Base-by-base conservation (phyloP, 2,797 vertebrate species). In the Cyclura pinguis region DNA sequence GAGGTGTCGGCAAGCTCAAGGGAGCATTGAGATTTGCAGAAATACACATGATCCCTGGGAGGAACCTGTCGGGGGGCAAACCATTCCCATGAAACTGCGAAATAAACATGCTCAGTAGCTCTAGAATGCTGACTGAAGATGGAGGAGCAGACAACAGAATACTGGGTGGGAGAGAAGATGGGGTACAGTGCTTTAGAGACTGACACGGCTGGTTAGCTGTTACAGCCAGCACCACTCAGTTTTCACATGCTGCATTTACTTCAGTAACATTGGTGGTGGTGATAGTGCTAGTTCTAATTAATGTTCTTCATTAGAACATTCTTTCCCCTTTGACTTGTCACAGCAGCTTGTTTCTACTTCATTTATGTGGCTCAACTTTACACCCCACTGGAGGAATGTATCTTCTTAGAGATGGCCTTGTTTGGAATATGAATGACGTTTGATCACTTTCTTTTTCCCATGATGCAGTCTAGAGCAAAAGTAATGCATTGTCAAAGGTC, bases 351-450 rank as follows among this genome's bases (percentile, higher is more conserved):
- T 80, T 80, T 80, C 35, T 7, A 13, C 22, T 42, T 78, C 16
- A 6, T 72, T 84, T 62, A 1, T 5, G 1, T 73, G 92, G 80
- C 93, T 89, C 88, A 89, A 93, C n/a, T 92, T 94, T 92, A 91
- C 93, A 80, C 18, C 69, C 59, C 82, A 92, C 94, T 76, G 93
- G 92, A 92, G 80, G 85, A 2, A 88, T 84, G 80, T 92, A 90
- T 92, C 94, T 69, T 85, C 82, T 89, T 91, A 52, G 5, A 81
- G 88, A 95, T 89, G 62, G 32, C 88, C 77, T 92, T 55, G 0
- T 82, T 92, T 62, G 1, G 80, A 57, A n/a, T 32, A 18, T 24
- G 10, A 24, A 14, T 81, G 69, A 80, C 32, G 90, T 62, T 80
- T 29, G 74, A 0, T 91, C 82, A 88, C 74, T 16, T 85, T 22